Evolutionary conservation across 2,888 invertebrate genomes (phyloP), one percentile per base, ranked within the genome.

Genomic region (Drosophila affinis): DNA sequence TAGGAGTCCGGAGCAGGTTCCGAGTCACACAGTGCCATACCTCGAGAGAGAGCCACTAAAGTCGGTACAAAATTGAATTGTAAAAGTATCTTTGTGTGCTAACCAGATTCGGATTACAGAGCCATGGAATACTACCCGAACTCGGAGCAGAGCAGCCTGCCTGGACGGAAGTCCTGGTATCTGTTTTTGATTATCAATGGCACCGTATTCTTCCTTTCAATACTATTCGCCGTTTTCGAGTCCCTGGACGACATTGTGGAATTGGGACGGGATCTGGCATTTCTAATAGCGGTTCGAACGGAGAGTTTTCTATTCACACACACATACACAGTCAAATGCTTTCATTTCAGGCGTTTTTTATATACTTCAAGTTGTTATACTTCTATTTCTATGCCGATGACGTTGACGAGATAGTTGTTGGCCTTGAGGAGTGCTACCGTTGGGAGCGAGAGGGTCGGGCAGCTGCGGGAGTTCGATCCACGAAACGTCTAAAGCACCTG

Each of bases 241-340:
- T 74, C 69, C 1, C 0, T 49, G 9, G 56, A 46, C 2, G 53
- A 58, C 44, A 14, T 76, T 10, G 56, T 70, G 1, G 49, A 54
- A 7, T 46, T 76, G 10, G 80, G 78, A 7, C 62, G 80, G 17
- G 78, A 77, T 54, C 2, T 64, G 0, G 24, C 56, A 4, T 83
- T 72, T 48, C 2, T 39, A 0, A 49, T 68, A 44, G 54, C 54
- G 57, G 83, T 76, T 51, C 1, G 49, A 9, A 3, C 17, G 6
- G 1, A 24, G 17, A 7, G 7, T 1, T 17, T 0, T 4, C 9
- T 12, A 0, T 7, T n/a, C 9, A 21, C 2, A 17, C 3, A 9
- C 27, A 3, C 2, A 9, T 3, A 2, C 3, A 14, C 6, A 10
- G 12, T 12, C 1, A 6, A 5, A 14, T 2, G 0, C 1, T 27